phyloP scores from a whole-genome alignment of 2,797 vertebrate species.

The Rhyacichthys aspro region DNA sequence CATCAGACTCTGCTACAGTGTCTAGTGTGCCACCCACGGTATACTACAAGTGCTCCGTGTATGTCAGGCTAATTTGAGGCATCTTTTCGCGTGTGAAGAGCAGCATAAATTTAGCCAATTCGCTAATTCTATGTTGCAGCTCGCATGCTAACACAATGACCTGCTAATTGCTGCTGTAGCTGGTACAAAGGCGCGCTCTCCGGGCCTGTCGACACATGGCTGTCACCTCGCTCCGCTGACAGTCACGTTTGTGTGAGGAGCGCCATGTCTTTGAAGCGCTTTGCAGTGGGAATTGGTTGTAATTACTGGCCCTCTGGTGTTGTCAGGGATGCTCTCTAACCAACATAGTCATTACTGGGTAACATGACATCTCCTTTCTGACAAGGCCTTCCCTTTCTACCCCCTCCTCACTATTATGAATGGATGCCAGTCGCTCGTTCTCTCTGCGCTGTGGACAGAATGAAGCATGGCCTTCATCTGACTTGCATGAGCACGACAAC shows the following conservation, averaged over 20 bases:
- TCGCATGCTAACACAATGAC: conserved; percentile 78
- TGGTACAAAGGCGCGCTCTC: conserved; percentile 65
- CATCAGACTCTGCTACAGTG: conserved; percentile 6
- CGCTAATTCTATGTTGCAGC: conserved; percentile 61
- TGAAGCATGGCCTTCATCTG: conserved; percentile 80
- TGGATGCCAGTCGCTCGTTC: conserved; percentile 63
- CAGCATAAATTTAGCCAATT: conserved; percentile 61
- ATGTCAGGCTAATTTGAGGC: conserved; percentile 39
- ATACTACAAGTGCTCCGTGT: conserved; percentile 18
- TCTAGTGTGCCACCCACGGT: too few relatives aligned
- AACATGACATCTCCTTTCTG: conserved; percentile 79
- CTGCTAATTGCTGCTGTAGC: conserved; percentile 73
- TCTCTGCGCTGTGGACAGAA: conserved; percentile 63
- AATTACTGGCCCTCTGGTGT: conserved; percentile 81
- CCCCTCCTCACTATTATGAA: conserved; percentile 65
- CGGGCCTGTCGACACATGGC: conserved; percentile 62
- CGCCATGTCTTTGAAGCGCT: conserved; percentile 70
- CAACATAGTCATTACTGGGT: conserved; percentile 81
- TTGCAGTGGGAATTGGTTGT: conserved; percentile 76
- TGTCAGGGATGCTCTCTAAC: conserved; percentile 79
- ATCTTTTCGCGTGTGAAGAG: conserved; percentile 33
- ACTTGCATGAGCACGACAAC: conserved; percentile 78
- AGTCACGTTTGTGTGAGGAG: conserved; percentile 67
- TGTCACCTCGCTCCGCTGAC: conserved; percentile 74
- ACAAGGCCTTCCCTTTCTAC: conserved; percentile 55